Evolutionary conservation across 1,140 invertebrate species (phyloP), one percentile per base, ranked within the genome.

Genomic region (Zaprionus nigranus): DNA sequence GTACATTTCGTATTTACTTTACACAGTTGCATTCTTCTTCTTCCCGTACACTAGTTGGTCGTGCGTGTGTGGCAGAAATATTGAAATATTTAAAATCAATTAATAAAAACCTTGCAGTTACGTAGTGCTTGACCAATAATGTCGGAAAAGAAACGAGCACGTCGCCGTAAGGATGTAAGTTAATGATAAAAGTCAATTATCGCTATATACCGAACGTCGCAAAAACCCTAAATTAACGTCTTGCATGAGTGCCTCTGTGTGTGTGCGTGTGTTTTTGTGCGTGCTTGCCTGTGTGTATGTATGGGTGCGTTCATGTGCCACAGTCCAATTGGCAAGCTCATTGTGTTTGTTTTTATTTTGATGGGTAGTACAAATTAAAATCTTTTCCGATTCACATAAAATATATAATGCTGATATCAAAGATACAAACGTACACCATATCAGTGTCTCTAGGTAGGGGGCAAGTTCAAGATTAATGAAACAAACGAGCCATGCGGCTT

Each of bases 81-180:
- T 70, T 62, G 24, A 79, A 79, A 72, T 76, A 86, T 40, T 76
- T 61, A 43, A 57, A 88, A 67, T 69, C 20, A 70, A 79, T 77
- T 86, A 36, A 43, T 26, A 20, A 77, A 62, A 34, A 56, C 30
- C 15, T 40, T 56, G n/a, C 22, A 49, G 60, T 57, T 66, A 43
- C 36, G 49, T 63, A 51, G 6, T 28, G 51, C 51, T 49, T 73
- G 36, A 60, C 7, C 24, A 22, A 78, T 59, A 49, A 92, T 92
- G 92, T 92, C 92, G 40, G 92, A 92, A 74, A 92, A 92, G 71
- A 92, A 92, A 82, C 80, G 91, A 59, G 70, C 92, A 61, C 86
- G 92, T 70, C 92, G 92, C 43, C 91, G 92, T 59, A 92, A 92
- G 77, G 92, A 92, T 88, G 91, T 92, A 92, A 92, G 91, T 92